Evolutionary conservation across 1,140 invertebrate genomes (phyloP), one percentile per base, ranked within the genome.

Genomic region (Drosophila bocqueti): DNA sequence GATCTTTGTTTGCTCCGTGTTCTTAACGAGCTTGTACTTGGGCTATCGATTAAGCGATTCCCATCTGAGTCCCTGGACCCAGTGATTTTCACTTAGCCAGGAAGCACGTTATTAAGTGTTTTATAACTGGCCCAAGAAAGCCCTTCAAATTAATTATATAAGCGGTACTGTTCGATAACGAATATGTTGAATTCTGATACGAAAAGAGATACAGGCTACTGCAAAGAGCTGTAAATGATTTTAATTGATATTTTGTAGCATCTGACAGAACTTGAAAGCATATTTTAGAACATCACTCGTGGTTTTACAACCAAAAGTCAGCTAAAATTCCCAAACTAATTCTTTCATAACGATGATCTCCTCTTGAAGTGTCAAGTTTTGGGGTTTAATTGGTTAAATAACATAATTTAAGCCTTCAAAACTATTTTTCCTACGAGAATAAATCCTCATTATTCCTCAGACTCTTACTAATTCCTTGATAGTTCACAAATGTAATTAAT

Each of bases 41-140:
- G 61, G 66, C 45, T 84, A 89, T 89, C 83, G 84, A 87, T 87
- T 74, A 76, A 81, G 73, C 76, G 76, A 89, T 89, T 76, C 49
- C 65, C 50, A 89, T 76, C 76, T 68, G 63, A 24, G 21, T 38
- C 49, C 29, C 40, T 65, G 18, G 16, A 57, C 54, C 75, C 71
- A 26, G 36, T 72, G 65, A 79, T 72, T 79, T 73, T 74, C 71
- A 61, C 71, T 61, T 73, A 16, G 68, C 68, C 71, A 79, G 76
- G 76, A 79, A 79, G 66, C 65, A 52, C 29, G 54, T 63, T 79
- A 79, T 79, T 79, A 79, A 64, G 65, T 79, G 76, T 79, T 69
- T 79, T 79, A 72, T 79, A 79, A 54, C 43, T 43, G 49, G 76
- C 24, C 63, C 38, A 4, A 24, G 21, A 73, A 72, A 68, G 47